These are phyloP conservation scores for Eilema sororculum DNA, from an alignment of 2,888 invertebrate species.

Conservation along the genomic window DNA sequence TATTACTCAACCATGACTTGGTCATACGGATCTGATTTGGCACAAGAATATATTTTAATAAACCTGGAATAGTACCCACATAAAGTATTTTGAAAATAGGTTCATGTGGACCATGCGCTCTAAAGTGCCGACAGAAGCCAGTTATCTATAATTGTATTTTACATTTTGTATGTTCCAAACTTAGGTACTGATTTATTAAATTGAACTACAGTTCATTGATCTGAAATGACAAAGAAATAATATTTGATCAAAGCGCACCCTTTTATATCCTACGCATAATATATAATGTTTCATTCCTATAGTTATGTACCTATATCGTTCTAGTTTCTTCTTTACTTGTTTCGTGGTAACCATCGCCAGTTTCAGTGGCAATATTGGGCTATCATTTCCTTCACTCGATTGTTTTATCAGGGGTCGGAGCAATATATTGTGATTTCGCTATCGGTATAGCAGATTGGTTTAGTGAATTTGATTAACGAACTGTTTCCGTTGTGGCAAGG, in stretches of 20 bases:
- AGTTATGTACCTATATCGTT: slow-evolving; percentile 10
- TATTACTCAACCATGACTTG: too few species aligned
- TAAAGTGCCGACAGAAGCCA: too few species aligned
- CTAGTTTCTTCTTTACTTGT: slow-evolving; percentile 30
- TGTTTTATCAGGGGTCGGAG: slow-evolving; percentile 67
- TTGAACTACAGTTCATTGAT: neutral
- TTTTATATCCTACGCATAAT: slow-evolving; percentile 9
- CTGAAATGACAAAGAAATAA: slow-evolving; percentile 13
- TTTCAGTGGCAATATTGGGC: slow-evolving; percentile 40
- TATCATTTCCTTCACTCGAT: slow-evolving; percentile 56
- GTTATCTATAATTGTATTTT: too few species aligned
- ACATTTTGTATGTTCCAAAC: neutral
- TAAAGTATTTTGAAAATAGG: neutral
- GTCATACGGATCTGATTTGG: too few species aligned
- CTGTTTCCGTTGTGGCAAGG: slow-evolving; percentile 73
- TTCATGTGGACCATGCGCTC: neutral
- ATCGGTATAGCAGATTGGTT: slow-evolving; percentile 79
- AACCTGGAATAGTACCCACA: neutral
- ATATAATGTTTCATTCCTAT: neutral
- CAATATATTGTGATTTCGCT: slow-evolving; percentile 76
- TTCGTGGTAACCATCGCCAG: slow-evolving; percentile 31
- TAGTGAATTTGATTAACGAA: slow-evolving; percentile 81
- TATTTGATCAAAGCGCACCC: slow-evolving; percentile 31
- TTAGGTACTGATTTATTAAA: neutral
- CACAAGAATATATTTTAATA: too few species aligned